Evolutionary conservation across 2,797 vertebrate species (phyloP).

Genomic region (Leptodactylus fallax): DNA sequence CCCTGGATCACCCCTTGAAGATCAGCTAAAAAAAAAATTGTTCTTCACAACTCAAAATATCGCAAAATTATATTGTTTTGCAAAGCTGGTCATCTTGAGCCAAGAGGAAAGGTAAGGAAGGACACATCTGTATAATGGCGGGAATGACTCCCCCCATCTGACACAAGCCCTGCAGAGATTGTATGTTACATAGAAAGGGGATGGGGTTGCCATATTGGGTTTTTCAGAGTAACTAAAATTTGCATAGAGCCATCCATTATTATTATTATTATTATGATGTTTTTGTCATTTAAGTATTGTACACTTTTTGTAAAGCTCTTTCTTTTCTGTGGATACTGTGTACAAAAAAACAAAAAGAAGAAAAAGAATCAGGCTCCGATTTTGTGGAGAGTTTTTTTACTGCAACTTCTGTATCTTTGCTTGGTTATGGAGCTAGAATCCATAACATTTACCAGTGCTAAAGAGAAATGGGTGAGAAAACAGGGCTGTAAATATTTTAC

Average conservation of each 20-base stretch:
- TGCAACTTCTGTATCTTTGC: constrained; percentile 73
- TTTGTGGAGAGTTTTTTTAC: constrained; percentile 67
- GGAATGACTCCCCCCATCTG: too few relatives aligned
- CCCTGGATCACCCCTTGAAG: too few relatives aligned
- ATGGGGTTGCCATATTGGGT: background rate
- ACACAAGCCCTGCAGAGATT: background rate
- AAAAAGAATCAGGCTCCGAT: constrained; percentile 73
- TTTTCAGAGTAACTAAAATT: constrained; percentile 1
- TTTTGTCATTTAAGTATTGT: background rate
- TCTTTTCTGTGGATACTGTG: constrained; percentile 70
- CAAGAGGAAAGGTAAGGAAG: too few relatives aligned
- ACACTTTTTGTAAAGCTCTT: background rate
- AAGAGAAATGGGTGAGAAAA: constrained; percentile 74
- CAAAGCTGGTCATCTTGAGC: too few relatives aligned
- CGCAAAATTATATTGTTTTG: too few relatives aligned
- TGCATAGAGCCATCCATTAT: constrained; percentile 3
- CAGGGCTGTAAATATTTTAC: constrained; percentile 80
- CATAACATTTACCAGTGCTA: constrained; percentile 80
- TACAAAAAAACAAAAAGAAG: constrained; percentile 71
- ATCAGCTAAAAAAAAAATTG: too few relatives aligned
- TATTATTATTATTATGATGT: background rate
- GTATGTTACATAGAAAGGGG: background rate
- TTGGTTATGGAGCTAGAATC: constrained; percentile 74
- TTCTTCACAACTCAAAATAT: too few relatives aligned
- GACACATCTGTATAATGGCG: background rate